phyloP scores from a whole-genome alignment of 35 echinoderm and acorn worm species.

The Eucidaris tribuloides region DNA sequence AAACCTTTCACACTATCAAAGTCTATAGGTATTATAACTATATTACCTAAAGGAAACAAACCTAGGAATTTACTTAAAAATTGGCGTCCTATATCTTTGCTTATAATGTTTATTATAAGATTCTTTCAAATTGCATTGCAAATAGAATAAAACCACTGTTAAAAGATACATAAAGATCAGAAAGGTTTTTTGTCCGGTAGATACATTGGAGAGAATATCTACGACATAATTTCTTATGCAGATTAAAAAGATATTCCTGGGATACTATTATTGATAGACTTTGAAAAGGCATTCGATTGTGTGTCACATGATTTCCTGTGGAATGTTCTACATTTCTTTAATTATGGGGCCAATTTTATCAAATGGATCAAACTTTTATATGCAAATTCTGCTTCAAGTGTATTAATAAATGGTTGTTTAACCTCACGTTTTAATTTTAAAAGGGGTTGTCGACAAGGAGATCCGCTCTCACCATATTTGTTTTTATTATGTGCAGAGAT shows the following conservation, averaged over 20 bases:
- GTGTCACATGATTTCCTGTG: background rate
- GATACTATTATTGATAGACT: too few relatives aligned
- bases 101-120: too few relatives aligned
- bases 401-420: too few relatives aligned
- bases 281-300: background rate
- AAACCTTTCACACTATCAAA: background rate
- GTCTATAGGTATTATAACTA: background rate
- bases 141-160: constrained; percentile 13
- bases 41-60: constrained; percentile 15
- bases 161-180: background rate
- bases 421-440: background rate
- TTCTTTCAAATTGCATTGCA: background rate
- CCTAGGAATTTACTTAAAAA: background rate
- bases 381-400: background rate
- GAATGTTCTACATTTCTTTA: background rate
- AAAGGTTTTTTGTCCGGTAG: background rate
- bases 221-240: background rate
- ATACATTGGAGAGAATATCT: constrained; percentile 21
- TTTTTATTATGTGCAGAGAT: constrained; percentile 11
- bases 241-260: background rate
- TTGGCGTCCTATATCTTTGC: constrained; percentile 11
- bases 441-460: background rate
- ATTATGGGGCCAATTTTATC: background rate
- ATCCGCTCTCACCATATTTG: too few relatives aligned
- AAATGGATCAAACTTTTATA: background rate